A percentile compares a stretch with the other conserved stretches of the same genome.
phyloP scores from a whole-genome alignment of 2,888 invertebrate species.

The Dioctria rufipes region DNA sequence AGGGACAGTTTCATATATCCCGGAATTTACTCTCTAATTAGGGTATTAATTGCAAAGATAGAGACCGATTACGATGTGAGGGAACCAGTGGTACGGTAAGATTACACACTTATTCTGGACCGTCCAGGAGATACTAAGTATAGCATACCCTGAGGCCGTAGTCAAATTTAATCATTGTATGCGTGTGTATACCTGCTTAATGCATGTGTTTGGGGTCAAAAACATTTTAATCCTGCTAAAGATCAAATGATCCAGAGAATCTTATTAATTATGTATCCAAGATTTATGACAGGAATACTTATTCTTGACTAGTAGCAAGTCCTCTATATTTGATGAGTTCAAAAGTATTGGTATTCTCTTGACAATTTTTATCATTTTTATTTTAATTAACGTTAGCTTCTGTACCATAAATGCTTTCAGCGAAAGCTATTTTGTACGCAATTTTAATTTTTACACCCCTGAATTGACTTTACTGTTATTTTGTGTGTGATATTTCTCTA shows the following conservation, averaged over 20 bases:
- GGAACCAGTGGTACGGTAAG: conserved; percentile 5
- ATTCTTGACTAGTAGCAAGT: conserved; percentile 4
- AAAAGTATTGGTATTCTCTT: no score
- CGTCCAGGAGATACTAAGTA: not conserved
- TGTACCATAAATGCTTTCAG: no score
- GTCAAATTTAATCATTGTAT: no score
- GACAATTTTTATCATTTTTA: no score
- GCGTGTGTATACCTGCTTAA: not conserved
- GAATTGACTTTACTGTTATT: no score
- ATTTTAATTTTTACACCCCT: no score
- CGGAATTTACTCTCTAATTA: conserved; percentile 46
- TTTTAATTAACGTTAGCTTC: no score
- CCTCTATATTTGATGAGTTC: not conserved
- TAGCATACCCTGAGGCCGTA: no score
- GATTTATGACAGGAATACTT: conserved; percentile 16
- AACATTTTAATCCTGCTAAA: not conserved
- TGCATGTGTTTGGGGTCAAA: not conserved
- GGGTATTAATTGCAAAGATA: conserved; percentile 51
- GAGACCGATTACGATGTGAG: conserved; percentile 47
- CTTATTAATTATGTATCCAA: conserved; percentile 38
- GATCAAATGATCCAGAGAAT: conserved; percentile 27
- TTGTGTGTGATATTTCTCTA: no score
- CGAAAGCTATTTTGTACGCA: no score
- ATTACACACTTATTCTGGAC: conserved; percentile 35
- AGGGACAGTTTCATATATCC: conserved; percentile 43